Evolutionary conservation across 2,113 vertebrate genomes (phyloP).

Genomic region (Pituophis catenifer): DNA sequence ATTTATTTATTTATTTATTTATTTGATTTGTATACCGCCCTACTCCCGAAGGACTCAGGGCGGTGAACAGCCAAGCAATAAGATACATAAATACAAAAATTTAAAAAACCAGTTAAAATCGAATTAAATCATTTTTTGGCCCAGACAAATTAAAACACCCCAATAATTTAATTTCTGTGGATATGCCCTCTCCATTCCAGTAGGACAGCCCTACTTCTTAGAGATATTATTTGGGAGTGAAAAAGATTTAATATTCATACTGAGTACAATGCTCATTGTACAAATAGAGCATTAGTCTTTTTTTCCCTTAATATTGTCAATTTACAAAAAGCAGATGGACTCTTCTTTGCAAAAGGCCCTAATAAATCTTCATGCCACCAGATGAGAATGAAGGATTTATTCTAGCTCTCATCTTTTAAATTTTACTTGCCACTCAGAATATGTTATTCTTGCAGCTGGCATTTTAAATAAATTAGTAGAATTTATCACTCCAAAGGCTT

Average conservation of each 20-base stretch:
- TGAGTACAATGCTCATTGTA: constrained; percentile 24
- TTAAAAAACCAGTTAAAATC: too few species aligned
- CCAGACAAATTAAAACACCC: too few species aligned
- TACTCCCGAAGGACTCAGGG: too few species aligned
- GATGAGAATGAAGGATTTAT: constrained; percentile 66
- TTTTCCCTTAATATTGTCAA: constrained; percentile 44
- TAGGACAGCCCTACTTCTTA: neutral
- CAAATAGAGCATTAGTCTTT: constrained; percentile 40
- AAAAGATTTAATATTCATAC: constrained; percentile 32
- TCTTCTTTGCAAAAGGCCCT: constrained; percentile 52
- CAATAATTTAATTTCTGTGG: too few species aligned
- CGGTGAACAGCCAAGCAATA: too few species aligned
- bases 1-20: too few species aligned
- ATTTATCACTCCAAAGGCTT: constrained; percentile 70
- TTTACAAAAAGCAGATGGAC: constrained; percentile 58
- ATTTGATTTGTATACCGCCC: too few species aligned
- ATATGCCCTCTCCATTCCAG: neutral
- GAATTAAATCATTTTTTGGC: too few species aligned
- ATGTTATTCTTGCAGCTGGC: constrained; percentile 69
- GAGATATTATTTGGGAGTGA: constrained; percentile 5
- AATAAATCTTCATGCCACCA: constrained; percentile 59
- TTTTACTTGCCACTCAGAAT: constrained; percentile 64
- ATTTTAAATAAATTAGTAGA: constrained; percentile 68
- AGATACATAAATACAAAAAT: too few species aligned
- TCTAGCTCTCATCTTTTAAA: constrained; percentile 60